Conservation (phyloP, 2,888 invertebrate genomes). For the Smittia aterrima region DNA sequence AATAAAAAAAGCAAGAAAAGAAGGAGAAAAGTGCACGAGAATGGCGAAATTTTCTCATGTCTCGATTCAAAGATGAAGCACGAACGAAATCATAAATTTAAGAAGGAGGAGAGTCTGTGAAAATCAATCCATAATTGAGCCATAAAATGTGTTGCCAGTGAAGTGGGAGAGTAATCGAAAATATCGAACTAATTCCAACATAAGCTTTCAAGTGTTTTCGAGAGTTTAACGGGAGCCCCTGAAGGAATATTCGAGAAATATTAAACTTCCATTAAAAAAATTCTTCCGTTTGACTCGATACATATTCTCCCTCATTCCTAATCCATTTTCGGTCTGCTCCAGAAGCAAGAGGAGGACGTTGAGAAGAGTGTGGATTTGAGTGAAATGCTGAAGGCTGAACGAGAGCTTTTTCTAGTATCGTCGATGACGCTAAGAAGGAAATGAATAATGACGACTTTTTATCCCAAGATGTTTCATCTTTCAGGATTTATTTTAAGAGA, state of each 20-base stretch:
- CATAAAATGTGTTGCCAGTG: not conserved
- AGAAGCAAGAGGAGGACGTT: not conserved
- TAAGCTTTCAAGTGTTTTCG: too few species aligned
- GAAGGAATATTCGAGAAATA: slow-evolving; percentile 1
- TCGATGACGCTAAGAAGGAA: not conserved
- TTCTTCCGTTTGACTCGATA: slow-evolving; percentile 1
- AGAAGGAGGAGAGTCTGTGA: not conserved
- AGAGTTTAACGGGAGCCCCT: not conserved
- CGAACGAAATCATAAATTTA: not conserved
- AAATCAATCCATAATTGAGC: slow-evolving; percentile 38
- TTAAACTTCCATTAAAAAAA: slow-evolving; percentile 13
- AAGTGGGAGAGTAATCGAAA: not conserved
- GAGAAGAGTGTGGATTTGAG: not conserved
- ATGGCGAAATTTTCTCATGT: too few species aligned
- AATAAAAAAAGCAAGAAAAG: not conserved
- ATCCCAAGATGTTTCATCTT: slow-evolving; percentile 6
- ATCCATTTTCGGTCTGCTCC: not conserved
- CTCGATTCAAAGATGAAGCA: not conserved
- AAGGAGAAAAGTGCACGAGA: not conserved
- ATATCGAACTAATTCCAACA: too few species aligned
- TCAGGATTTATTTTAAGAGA: not conserved
- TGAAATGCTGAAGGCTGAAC: not conserved
- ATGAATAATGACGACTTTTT: not conserved
- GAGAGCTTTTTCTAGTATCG: not conserved
- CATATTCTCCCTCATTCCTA: not conserved